phyloP scores from a whole-genome alignment of 2,888 invertebrate genomes.

The Drosophila acutilabella region DNA sequence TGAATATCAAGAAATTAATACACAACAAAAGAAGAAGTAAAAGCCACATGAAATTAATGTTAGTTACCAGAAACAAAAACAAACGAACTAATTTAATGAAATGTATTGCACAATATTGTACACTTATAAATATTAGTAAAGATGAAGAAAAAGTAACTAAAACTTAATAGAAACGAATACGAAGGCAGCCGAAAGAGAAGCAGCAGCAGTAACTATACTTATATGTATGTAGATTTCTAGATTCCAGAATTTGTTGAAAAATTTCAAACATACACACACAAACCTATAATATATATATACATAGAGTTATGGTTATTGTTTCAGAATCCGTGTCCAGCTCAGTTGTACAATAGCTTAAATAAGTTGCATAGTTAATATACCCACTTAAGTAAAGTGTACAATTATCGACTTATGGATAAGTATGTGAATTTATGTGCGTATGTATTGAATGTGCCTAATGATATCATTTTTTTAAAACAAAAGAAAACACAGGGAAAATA shows the following conservation, averaged over 20 bases:
- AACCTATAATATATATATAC: constrained; percentile 7
- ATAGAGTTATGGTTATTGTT: constrained; percentile 19
- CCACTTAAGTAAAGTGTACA: constrained; percentile 14
- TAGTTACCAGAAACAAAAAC: constrained; percentile 52
- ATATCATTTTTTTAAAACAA: constrained; percentile 52
- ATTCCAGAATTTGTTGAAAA: constrained; percentile 1
- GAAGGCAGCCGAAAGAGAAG: constrained; percentile 41
- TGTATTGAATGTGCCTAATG: constrained; percentile 83
- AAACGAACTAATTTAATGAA: constrained; percentile 76
- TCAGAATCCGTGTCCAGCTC: constrained; percentile 33
- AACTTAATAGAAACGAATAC: constrained; percentile 53
- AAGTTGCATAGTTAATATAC: constrained; percentile 40
- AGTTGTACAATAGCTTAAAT: constrained; percentile 46
- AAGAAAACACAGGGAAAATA: constrained; percentile 22
- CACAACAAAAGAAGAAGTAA: constrained; percentile 31
- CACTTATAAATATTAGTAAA: constrained; percentile 70
- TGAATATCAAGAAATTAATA: constrained; percentile 44
- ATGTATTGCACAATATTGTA: constrained; percentile 82
- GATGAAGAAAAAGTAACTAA: constrained; percentile 39
- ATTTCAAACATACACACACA: background rate
- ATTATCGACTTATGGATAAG: constrained; percentile 36
- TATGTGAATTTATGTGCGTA: constrained; percentile 62
- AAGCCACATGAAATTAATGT: constrained; percentile 58
- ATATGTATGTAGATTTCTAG: constrained; percentile 37
- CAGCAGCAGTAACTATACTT: constrained; percentile 8